Evolutionary conservation across 2,113 vertebrate species (phyloP).

Genomic region (Cryptoleucopteryx plumbea): DNA sequence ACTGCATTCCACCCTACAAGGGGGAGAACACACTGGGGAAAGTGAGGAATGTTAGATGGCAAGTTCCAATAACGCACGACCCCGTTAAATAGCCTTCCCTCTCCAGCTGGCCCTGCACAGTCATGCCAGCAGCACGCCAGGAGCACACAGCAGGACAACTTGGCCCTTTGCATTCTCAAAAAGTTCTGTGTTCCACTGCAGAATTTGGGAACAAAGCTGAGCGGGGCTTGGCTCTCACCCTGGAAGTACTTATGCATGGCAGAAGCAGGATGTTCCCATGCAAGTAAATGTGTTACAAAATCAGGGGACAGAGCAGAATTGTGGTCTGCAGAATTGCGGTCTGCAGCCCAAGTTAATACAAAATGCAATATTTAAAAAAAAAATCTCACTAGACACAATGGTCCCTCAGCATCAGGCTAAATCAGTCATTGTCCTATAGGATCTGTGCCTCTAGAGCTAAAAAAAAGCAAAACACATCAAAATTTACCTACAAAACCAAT

Average conservation of each 20-base stretch:
- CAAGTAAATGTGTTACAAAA: not conserved
- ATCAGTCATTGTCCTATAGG: not conserved
- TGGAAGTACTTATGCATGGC: not conserved
- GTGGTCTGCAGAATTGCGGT: not conserved
- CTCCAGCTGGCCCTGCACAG: not conserved
- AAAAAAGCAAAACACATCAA: not conserved
- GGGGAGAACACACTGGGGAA: slow-evolving; percentile 46
- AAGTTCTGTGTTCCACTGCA: not conserved
- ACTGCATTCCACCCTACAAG: slow-evolving; percentile 48
- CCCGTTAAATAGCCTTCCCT: not conserved
- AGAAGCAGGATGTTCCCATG: not conserved
- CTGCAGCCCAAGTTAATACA: not conserved
- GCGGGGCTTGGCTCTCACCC: not conserved
- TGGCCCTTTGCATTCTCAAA: not conserved
- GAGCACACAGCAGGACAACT: not conserved
- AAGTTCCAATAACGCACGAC: slow-evolving; percentile 36
- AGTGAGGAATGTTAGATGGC: slow-evolving; percentile 7
- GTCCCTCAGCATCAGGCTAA: not conserved
- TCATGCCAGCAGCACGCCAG: not conserved
- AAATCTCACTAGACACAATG: not conserved
- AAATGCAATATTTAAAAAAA: not conserved
- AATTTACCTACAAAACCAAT: not conserved
- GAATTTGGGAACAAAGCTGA: not conserved
- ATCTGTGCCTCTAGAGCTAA: not conserved
- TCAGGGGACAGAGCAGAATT: not conserved